Evolutionary conservation across 2,888 invertebrate species (phyloP).

Genomic region (Taenaris catops): DNA sequence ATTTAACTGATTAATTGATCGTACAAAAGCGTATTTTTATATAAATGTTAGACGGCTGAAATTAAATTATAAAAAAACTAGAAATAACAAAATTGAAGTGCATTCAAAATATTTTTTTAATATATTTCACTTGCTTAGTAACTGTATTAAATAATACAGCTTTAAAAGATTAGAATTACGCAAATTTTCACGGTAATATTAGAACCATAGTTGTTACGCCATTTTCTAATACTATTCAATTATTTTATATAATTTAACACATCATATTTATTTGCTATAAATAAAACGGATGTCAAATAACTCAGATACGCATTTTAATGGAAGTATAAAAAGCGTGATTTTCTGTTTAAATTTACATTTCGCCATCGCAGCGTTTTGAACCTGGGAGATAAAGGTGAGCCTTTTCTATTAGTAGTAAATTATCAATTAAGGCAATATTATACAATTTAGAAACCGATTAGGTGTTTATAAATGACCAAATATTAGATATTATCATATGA

Average conservation of each 20-base stretch:
- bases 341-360: not conserved
- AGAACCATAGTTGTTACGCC: not conserved
- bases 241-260: constrained; percentile 10
- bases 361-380: constrained; percentile 6
- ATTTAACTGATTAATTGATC: no score
- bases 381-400: constrained; percentile 10
- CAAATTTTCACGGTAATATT: constrained; percentile 2
- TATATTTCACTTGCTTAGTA: not conserved
- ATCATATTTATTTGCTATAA: constrained; percentile 20
- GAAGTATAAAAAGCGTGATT: constrained; percentile 11
- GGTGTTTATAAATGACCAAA: no score
- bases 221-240: constrained; percentile 8
- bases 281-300: constrained; percentile 16
- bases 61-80: not conserved
- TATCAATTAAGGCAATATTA: no score
- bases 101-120: not conserved
- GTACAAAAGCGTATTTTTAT: no score
- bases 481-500: no score
- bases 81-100: no score
- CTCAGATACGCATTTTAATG: constrained; percentile 6
- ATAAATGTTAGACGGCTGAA: not conserved
- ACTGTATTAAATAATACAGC: not conserved
- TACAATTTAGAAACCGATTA: no score
- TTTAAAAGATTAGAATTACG: not conserved
- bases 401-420: not conserved